Evolutionary conservation across 2,888 invertebrate genomes (phyloP).

Genomic region (Phyllotreta cruciferae): DNA sequence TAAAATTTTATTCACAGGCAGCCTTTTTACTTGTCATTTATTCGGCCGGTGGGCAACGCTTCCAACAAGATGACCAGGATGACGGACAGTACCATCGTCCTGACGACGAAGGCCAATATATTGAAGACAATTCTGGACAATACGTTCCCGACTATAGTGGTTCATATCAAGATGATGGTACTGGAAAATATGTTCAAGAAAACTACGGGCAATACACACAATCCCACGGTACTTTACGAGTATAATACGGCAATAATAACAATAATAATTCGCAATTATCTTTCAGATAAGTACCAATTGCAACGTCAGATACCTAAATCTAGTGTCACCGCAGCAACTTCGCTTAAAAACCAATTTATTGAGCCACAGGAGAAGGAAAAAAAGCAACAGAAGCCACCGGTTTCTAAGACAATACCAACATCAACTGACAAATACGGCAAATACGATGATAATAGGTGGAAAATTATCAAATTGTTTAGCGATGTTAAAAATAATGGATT

Average conservation of each 20-base stretch:
- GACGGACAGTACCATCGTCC: slow-evolving; percentile 30
- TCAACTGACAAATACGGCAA: slow-evolving; percentile 20
- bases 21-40: neutral
- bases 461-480: slow-evolving; percentile 29
- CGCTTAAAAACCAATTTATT: slow-evolving; percentile 8
- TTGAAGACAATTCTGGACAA: slow-evolving; percentile 36
- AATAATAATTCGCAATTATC: neutral
- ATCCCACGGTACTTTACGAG: slow-evolving; percentile 19
- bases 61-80: neutral
- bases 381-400: neutral
- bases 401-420: slow-evolving; percentile 1
- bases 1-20: neutral
- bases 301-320: slow-evolving; percentile 4
- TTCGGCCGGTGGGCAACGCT: neutral
- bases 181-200: slow-evolving; percentile 58
- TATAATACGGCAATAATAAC: neutral
- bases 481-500: slow-evolving; percentile 30
- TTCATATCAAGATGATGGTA: slow-evolving; percentile 61
- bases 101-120: slow-evolving; percentile 36
- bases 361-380: slow-evolving; percentile 7
- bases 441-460: slow-evolving; percentile 33
- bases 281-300: slow-evolving; percentile 22
- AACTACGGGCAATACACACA: slow-evolving; percentile 25
- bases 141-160: slow-evolving; percentile 44
- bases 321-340: slow-evolving; percentile 13